These are phyloP conservation scores for Julus scanicus DNA, from an alignment of 2,888 invertebrate genomes.

Conservation along the genomic window DNA sequence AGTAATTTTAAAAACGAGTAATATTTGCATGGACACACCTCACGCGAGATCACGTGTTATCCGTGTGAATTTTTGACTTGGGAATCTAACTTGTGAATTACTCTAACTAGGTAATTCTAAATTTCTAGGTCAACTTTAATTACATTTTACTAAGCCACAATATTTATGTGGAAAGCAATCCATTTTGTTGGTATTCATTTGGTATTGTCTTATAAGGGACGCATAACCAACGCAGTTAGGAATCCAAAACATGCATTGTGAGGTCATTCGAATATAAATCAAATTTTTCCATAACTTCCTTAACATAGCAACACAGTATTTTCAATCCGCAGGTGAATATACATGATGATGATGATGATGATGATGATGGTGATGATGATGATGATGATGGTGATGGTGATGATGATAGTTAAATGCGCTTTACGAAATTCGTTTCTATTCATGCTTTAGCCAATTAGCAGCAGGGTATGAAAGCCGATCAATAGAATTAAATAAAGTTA, in stretches of 20 bases:
- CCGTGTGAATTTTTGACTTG: too few species aligned
- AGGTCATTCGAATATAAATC: not conserved
- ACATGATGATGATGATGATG: not conserved
- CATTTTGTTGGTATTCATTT: too few species aligned
- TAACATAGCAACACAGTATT: not conserved
- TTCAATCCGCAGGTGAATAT: not conserved
- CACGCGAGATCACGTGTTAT: too few species aligned
- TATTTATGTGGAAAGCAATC: too few species aligned
- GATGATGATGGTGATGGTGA: not conserved
- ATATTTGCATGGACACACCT: too few species aligned
- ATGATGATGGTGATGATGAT: not conserved
- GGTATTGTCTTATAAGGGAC: too few species aligned
- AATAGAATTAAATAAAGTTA: slow-evolving; percentile 7
- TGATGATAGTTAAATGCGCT: not conserved
- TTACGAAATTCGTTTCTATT: slow-evolving; percentile 1
- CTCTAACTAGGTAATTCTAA: too few species aligned
- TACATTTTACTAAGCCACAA: too few species aligned
- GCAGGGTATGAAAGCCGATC: slow-evolving; percentile 4
- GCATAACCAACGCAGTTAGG: too few species aligned
- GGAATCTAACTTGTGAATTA: too few species aligned
- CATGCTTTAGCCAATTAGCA: not conserved
- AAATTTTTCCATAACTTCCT: not conserved
- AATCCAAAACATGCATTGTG: not conserved
- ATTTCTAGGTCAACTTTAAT: too few species aligned
- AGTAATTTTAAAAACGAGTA: too few species aligned